Conservation (phyloP, 2,888 invertebrate genomes). For the Andrena hattorfiana region DNA sequence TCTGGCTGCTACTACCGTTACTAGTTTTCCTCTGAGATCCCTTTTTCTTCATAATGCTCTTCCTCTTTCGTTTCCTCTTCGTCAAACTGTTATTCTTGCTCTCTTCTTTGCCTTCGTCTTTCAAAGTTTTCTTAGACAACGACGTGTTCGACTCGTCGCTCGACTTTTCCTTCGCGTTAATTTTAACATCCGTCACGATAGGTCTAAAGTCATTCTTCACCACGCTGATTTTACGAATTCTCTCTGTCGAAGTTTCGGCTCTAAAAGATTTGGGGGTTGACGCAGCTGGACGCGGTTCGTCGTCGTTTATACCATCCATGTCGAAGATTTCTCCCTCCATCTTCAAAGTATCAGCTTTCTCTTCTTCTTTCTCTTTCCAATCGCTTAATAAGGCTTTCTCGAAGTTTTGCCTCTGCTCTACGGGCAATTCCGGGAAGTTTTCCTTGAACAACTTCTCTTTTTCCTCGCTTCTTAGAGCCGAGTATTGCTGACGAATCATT, state of each 20-base stretch:
- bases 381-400: constrained; percentile 86
- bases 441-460: constrained; percentile 83
- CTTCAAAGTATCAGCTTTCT: constrained; percentile 73
- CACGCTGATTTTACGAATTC: constrained; percentile 88
- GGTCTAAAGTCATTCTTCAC: constrained; percentile 88
- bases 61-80: constrained; percentile 93
- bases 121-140: constrained; percentile 76
- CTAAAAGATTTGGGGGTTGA: constrained; percentile 85
- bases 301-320: constrained; percentile 89
- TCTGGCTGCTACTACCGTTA: constrained; percentile 81
- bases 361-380: constrained; percentile 84
- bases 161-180: constrained; percentile 77
- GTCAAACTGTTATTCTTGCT: constrained; percentile 86
- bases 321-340: constrained; percentile 89
- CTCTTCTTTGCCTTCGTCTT: constrained; percentile 84
- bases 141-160: constrained; percentile 79
- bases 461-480: constrained; percentile 81
- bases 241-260: constrained; percentile 86
- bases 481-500: constrained; percentile 83
- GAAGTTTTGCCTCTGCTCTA: constrained; percentile 86
- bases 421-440: constrained; percentile 83
- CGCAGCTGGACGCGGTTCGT: constrained; percentile 68
- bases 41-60: constrained; percentile 92
- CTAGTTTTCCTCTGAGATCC: constrained; percentile 90
- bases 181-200: constrained; percentile 84